Conservation (phyloP, 2,113 vertebrate species). For the Larimichthys polyactis region DNA sequence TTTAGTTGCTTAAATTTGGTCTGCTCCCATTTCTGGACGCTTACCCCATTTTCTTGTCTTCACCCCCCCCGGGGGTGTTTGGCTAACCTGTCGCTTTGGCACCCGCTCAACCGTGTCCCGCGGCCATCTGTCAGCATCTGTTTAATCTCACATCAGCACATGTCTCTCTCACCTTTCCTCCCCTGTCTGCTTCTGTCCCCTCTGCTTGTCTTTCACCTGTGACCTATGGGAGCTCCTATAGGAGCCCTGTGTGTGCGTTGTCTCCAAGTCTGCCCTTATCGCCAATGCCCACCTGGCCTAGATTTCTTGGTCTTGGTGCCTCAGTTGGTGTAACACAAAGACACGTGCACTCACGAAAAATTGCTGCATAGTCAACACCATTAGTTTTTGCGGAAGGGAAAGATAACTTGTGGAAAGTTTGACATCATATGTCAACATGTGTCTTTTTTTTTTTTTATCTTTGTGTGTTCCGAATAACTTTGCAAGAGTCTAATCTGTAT, state of each 20-base stretch:
- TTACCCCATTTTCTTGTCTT: constrained; percentile 24
- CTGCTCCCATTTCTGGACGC: constrained; percentile 18
- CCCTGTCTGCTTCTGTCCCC: constrained; percentile 45
- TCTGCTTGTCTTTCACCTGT: constrained; percentile 74
- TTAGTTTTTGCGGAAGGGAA: neutral
- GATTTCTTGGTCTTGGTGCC: constrained; percentile 50
- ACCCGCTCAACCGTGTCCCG: constrained; percentile 49
- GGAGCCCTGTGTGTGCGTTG: constrained; percentile 27
- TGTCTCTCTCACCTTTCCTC: constrained; percentile 57
- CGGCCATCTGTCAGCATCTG: constrained; percentile 77
- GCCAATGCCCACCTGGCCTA: constrained; percentile 59
- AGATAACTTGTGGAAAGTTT: constrained; percentile 24
- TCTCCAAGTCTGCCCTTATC: constrained; percentile 60
- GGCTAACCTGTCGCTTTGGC: constrained; percentile 60
- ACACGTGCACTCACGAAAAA: constrained; percentile 26
- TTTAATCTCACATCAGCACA: constrained; percentile 74
- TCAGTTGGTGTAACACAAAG: constrained; percentile 40
- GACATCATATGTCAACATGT: neutral
- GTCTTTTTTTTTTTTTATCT: neutral
- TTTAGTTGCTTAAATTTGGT: constrained; percentile 18
- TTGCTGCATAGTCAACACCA: constrained; percentile 22
- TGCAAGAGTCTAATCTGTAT: constrained; percentile 10
- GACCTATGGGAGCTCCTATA: constrained; percentile 56
- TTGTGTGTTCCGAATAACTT: constrained; percentile 5
- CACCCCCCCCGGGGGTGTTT: constrained; percentile 34